Conservation (phyloP, 1,140 invertebrate species). For the Hypsibius dujardini region DNA sequence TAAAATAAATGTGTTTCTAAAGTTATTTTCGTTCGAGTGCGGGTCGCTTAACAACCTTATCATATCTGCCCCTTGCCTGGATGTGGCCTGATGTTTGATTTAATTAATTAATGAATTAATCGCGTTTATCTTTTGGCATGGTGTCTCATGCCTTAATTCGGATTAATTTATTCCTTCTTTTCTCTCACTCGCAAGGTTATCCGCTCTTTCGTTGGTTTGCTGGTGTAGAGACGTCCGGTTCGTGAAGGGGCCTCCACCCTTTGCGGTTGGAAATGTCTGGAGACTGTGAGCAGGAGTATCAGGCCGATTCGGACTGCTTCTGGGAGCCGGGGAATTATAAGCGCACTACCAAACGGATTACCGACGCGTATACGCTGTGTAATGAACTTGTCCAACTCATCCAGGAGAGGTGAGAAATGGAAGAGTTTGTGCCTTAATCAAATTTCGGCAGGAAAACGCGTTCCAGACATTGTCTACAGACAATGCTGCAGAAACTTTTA, state of each 20-base stretch:
- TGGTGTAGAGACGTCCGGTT: background rate
- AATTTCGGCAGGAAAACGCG: no score
- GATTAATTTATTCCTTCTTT: background rate
- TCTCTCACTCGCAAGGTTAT: no score
- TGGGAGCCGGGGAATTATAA: slow-evolving; percentile 97
- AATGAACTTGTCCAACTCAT: slow-evolving; percentile 71
- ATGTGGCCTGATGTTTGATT: no score
- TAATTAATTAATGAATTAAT: background rate
- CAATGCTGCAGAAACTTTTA: no score
- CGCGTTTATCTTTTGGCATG: background rate
- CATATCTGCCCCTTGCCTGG: no score
- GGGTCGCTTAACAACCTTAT: no score
- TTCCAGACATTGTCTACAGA: no score
- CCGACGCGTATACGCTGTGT: slow-evolving; percentile 82
- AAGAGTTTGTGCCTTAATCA: no score
- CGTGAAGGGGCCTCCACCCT: background rate
- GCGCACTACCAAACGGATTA: slow-evolving; percentile 77
- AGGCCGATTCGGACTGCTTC: slow-evolving; percentile 52
- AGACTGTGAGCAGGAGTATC: background rate
- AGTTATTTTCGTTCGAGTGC: no score
- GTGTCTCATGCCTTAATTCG: background rate
- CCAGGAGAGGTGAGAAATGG: slow-evolving; percentile 51
- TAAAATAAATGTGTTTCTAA: no score
- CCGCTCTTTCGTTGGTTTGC: background rate
- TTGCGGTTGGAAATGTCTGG: background rate